These are phyloP conservation scores for Neodiprion virginianus DNA, from an alignment of 1,140 invertebrate species.

Conservation along the genomic window DNA sequence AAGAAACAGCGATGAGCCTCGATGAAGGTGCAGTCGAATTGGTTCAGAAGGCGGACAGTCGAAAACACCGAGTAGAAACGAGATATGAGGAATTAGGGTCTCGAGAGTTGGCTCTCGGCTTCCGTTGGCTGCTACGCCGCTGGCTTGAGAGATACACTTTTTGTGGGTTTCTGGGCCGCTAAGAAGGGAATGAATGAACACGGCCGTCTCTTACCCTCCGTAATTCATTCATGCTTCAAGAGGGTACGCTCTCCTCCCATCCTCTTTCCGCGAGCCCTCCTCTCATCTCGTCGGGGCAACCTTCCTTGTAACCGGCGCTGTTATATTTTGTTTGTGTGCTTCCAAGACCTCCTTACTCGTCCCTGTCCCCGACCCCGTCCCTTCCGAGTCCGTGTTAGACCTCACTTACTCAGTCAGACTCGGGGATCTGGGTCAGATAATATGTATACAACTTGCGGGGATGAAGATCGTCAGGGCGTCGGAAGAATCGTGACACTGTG, in stretches of 20 bases:
- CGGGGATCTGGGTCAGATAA: constrained; percentile 52
- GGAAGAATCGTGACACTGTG: background rate
- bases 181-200: constrained; percentile 58
- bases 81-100: background rate
- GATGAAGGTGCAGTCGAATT: too few species aligned
- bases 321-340: constrained; percentile 53
- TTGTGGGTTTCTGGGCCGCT: constrained; percentile 57
- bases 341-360: constrained; percentile 31
- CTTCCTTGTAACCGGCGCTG: constrained; percentile 45
- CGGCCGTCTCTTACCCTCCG: constrained; percentile 53
- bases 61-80: background rate
- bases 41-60: background rate
- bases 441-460: constrained; percentile 52
- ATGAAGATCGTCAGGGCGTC: constrained; percentile 18
- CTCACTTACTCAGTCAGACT: constrained; percentile 50
- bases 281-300: constrained; percentile 41
- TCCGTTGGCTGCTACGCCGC: constrained; percentile 3
- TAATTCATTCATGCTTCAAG: constrained; percentile 59
- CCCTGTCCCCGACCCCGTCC: constrained; percentile 19
- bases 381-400: constrained; percentile 30
- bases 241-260: constrained; percentile 39
- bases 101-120: background rate
- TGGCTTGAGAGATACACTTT: constrained; percentile 44
- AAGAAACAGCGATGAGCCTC: too few species aligned
- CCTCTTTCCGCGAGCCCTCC: constrained; percentile 24